Conservation (phyloP, 2,888 invertebrate genomes). For the Drosophila nr. fundita region DNA sequence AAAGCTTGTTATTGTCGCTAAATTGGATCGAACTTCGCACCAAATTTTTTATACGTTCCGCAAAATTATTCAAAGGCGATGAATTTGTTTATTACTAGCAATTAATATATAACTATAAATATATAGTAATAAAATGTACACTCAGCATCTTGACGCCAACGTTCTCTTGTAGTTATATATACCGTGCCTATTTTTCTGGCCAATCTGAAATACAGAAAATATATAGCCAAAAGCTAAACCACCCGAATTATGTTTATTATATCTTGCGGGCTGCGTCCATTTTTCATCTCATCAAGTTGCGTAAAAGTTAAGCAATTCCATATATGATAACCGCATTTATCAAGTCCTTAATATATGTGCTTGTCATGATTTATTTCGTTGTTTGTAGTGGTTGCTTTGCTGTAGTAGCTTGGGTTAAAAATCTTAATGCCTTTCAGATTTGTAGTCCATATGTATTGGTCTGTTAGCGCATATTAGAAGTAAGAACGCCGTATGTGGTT, state of each 20-base stretch:
- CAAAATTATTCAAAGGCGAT: background rate
- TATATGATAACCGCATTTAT: background rate
- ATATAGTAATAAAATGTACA: background rate
- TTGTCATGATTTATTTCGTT: background rate
- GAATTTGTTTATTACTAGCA: background rate
- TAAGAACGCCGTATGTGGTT: slow-evolving; percentile 61
- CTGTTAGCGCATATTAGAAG: slow-evolving; percentile 48
- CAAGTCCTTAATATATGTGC: background rate
- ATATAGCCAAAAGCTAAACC: background rate
- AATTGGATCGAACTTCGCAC: background rate
- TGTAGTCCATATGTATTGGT: slow-evolving; percentile 16
- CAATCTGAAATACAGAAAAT: background rate
- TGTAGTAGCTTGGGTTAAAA: background rate
- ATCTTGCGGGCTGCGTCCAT: background rate
- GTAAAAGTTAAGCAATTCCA: background rate
- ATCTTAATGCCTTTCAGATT: slow-evolving; percentile 13
- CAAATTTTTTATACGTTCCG: background rate
- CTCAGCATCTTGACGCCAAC: background rate
- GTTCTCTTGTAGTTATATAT: background rate
- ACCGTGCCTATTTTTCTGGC: background rate
- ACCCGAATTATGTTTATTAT: background rate
- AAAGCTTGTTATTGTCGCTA: background rate
- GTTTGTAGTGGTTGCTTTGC: background rate
- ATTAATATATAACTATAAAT: background rate
- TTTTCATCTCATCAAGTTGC: background rate